Evolutionary conservation across 2,797 vertebrate genomes (phyloP).

Genomic region (Tarsius wallacei): DNA sequence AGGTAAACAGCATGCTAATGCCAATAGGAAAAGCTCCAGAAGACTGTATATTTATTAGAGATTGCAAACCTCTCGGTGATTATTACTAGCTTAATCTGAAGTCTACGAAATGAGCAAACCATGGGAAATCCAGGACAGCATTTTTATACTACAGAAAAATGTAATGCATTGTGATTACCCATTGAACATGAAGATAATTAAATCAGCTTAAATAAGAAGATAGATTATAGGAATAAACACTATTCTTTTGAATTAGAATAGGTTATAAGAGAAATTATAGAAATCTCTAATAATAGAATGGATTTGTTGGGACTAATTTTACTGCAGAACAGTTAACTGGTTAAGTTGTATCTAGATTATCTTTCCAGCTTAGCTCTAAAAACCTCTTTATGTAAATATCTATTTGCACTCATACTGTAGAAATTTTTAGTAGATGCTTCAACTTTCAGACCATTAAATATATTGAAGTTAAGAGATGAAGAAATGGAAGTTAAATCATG

Average conservation of each 20-base stretch:
- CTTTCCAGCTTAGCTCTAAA: conserved; percentile 14
- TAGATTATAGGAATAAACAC: not conserved
- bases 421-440: not conserved
- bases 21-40: conserved; percentile 54
- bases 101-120: conserved; percentile 38
- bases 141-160: not conserved
- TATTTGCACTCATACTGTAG: not conserved
- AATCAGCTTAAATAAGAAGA: conserved; percentile 45
- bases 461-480: not conserved
- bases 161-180: not conserved
- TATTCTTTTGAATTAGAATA: not conserved
- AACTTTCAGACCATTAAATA: not conserved
- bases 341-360: conserved; percentile 32
- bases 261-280: conserved; percentile 14
- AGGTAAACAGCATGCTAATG: conserved; percentile 69
- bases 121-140: not conserved
- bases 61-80: not conserved
- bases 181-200: conserved; percentile 47
- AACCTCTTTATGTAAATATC: conserved; percentile 23
- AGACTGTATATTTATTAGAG: conserved; percentile 28
- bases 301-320: not conserved
- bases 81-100: conserved; percentile 61
- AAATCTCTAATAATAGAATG: not conserved
- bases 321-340: not conserved
- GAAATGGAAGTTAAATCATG: conserved; percentile 41